phyloP scores from a whole-genome alignment of 1,140 invertebrate genomes.

The Drosophila malerkotliana region DNA sequence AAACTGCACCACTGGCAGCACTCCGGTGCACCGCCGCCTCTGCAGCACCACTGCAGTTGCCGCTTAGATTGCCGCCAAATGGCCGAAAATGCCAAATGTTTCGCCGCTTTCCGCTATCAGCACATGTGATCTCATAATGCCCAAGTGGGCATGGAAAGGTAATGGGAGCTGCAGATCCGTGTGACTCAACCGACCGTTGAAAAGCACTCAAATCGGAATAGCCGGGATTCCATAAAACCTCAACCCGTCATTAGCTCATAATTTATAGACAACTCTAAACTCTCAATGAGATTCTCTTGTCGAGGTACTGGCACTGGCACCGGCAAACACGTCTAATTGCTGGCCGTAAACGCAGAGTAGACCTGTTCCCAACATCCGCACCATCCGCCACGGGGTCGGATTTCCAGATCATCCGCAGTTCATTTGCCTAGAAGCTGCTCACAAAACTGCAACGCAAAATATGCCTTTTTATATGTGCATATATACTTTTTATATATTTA shows the following conservation, averaged over 20 bases:
- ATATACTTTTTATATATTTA: slow-evolving; percentile 11
- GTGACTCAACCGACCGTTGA: slow-evolving; percentile 30
- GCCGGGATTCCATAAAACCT: slow-evolving; percentile 35
- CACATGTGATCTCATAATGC: slow-evolving; percentile 57
- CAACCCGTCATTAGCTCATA: slow-evolving; percentile 37
- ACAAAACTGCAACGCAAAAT: slow-evolving; percentile 7
- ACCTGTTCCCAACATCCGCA: slow-evolving; percentile 31
- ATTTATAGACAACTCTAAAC: slow-evolving; percentile 41
- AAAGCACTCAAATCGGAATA: slow-evolving; percentile 37
- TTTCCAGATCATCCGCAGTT: slow-evolving; percentile 29
- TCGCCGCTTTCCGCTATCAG: slow-evolving; percentile 49
- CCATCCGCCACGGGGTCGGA: slow-evolving; percentile 13
- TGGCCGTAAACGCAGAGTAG: slow-evolving; percentile 23
- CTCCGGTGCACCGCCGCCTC: slow-evolving; percentile 14
- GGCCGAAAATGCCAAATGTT: slow-evolving; percentile 71
- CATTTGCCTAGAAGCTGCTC: slow-evolving; percentile 8
- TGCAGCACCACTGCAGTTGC: slow-evolving; percentile 5
- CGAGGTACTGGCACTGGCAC: background rate
- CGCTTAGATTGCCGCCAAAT: slow-evolving; percentile 28
- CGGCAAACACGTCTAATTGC: slow-evolving; percentile 30
- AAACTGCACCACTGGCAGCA: slow-evolving; percentile 31
- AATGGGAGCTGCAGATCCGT: slow-evolving; percentile 18
- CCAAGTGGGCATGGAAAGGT: slow-evolving; percentile 30
- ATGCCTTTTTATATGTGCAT: slow-evolving; percentile 8
- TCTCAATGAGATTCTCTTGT: slow-evolving; percentile 17